phyloP scores from a whole-genome alignment of 2,113 vertebrate species.

The Eidolon helvum region DNA sequence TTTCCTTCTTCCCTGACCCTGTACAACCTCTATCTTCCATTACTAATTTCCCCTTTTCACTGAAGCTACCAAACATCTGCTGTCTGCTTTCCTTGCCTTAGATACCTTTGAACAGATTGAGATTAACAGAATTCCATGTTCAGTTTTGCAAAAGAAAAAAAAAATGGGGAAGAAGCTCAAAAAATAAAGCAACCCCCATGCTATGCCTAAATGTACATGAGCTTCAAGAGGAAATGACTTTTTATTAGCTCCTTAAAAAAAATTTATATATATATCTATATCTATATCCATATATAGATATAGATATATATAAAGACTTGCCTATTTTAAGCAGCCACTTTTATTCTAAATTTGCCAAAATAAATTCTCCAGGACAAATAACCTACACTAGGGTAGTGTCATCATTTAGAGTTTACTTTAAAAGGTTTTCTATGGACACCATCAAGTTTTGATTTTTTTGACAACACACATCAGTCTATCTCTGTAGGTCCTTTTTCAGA shows the following conservation, averaged over 20 bases:
- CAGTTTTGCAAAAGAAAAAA: not conserved
- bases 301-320: not conserved
- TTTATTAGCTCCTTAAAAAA: not conserved
- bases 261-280: too few species aligned
- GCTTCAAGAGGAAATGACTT: not conserved
- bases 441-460: not conserved
- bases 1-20: not conserved
- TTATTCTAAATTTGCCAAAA: not conserved
- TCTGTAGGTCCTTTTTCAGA: not conserved
- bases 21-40: not conserved
- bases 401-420: not conserved
- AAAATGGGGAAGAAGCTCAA: not conserved
- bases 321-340: not conserved
- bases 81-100: not conserved
- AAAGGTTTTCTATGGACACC: not conserved
- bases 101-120: not conserved
- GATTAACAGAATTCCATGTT: not conserved
- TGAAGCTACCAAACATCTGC: not conserved
- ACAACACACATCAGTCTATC: not conserved
- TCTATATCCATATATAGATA: too few species aligned
- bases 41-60: not conserved
- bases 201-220: not conserved
- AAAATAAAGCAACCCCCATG: not conserved
- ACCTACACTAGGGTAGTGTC: not conserved
- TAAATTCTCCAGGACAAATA: not conserved